Conservation (phyloP, 2,888 invertebrate genomes). For the Tinea trinotella region DNA sequence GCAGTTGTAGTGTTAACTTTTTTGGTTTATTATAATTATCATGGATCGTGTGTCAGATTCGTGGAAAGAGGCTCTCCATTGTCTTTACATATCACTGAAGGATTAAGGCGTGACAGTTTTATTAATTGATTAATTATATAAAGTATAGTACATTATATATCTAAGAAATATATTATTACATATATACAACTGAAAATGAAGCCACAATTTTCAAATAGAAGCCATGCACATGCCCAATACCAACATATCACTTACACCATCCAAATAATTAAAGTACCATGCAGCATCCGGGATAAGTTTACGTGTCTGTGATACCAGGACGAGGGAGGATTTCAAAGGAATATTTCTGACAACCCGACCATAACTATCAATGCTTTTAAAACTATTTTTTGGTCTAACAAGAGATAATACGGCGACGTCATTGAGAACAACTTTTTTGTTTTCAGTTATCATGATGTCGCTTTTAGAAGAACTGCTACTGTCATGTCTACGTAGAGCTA, state of each 20-base stretch:
- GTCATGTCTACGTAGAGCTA: slow-evolving; percentile 40
- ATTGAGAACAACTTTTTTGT: too few species aligned
- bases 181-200: neutral
- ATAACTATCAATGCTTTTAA: neutral
- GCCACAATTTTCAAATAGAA: slow-evolving; percentile 13
- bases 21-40: too few species aligned
- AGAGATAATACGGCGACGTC: neutral
- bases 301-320: slow-evolving; percentile 51
- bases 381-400: neutral
- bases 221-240: slow-evolving; percentile 22
- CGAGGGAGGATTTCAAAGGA: slow-evolving; percentile 50
- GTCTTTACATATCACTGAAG: too few species aligned
- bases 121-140: too few species aligned
- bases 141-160: too few species aligned
- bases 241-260: slow-evolving; percentile 59
- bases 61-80: too few species aligned
- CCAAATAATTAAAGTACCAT: slow-evolving; percentile 66
- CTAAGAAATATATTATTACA: too few species aligned
- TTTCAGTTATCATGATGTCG: slow-evolving; percentile 41
- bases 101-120: too few species aligned
- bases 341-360: slow-evolving; percentile 23
- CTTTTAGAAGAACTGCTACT: slow-evolving; percentile 40
- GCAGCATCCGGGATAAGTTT: slow-evolving; percentile 50
- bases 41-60: too few species aligned
- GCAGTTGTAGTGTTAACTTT: neutral